Percentiles rank a stretch among this genome's conserved stretches.
Evolutionary conservation across 2,113 vertebrate species (phyloP).

Genomic region (Cryptotis parvus): DNA sequence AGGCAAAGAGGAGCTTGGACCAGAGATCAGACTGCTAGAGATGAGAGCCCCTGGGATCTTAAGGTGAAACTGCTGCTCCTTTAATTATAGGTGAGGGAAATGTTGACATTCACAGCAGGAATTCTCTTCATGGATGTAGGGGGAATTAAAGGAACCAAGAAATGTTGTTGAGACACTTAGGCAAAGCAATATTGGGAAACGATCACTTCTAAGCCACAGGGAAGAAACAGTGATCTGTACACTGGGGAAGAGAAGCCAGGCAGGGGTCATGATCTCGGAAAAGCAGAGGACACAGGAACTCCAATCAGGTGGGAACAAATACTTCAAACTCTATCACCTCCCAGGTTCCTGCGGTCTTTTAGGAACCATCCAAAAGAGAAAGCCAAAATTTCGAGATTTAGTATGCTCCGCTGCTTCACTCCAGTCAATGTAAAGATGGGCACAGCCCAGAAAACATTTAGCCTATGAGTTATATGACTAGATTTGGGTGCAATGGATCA

Average conservation of each 20-base stretch:
- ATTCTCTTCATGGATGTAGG: not conserved
- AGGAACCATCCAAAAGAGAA: not conserved
- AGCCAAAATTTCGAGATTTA: not conserved
- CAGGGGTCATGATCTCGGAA: not conserved
- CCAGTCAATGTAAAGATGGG: not conserved
- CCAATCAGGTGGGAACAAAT: not conserved
- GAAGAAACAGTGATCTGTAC: not conserved
- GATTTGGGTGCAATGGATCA: not conserved
- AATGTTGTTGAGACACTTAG: not conserved
- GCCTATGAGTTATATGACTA: not conserved
- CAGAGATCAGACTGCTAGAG: not conserved
- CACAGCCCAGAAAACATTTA: not conserved
- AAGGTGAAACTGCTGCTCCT: slow-evolving; percentile 13
- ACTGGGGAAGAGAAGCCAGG: rapidly evolving
- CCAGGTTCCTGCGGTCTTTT: not conserved
- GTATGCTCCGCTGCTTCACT: not conserved
- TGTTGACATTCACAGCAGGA: not conserved
- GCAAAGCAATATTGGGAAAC: not conserved
- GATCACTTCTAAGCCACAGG: not conserved
- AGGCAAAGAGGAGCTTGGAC: not conserved
- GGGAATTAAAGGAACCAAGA: not conserved
- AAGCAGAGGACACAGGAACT: not conserved
- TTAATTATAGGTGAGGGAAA: not conserved
- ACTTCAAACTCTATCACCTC: not conserved
- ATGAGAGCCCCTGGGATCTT: not conserved